phyloP scores from a whole-genome alignment of 2,888 invertebrate genomes.

The Brenthis daphne region DNA sequence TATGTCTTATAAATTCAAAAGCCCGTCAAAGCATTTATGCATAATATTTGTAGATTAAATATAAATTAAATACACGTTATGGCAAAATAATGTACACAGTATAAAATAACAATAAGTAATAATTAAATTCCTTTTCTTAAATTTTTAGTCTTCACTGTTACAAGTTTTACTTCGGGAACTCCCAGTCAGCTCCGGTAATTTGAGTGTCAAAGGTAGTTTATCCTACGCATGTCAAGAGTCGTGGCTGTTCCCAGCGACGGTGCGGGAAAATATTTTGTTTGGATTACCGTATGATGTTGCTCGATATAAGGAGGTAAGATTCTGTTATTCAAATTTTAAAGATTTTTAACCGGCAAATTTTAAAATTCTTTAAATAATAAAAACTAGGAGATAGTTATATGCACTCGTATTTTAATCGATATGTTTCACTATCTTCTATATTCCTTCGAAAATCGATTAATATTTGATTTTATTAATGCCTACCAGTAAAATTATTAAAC shows the following conservation, averaged over 20 bases:
- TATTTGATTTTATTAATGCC: too few species aligned
- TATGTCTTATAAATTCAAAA: too few species aligned
- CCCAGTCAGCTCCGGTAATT: conserved; percentile 79
- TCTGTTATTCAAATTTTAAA: not conserved
- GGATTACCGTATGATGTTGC: conserved; percentile 84
- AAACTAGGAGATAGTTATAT: too few species aligned
- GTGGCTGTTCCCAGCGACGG: conserved; percentile 89
- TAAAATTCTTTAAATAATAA: not conserved
- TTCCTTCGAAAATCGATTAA: too few species aligned
- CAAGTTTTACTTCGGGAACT: conserved; percentile 88
- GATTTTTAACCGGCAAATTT: not conserved
- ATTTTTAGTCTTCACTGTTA: conserved; percentile 82
- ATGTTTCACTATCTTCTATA: too few species aligned
- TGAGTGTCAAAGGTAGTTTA: conserved; percentile 83
- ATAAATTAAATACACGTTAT: not conserved
- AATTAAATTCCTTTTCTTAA: not conserved
- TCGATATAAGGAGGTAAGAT: conserved; percentile 83
- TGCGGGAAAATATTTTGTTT: conserved; percentile 92
- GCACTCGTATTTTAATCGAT: too few species aligned
- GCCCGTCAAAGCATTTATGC: too few species aligned
- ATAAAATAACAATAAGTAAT: not conserved
- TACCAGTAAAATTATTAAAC: too few species aligned
- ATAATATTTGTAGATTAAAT: too few species aligned
- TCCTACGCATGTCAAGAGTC: conserved; percentile 93
- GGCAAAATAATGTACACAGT: not conserved